Percentiles rank a stretch among this genome's conserved stretches.
phyloP scores from a whole-genome alignment of 2,888 invertebrate species.

The Odontocolon sp. region DNA sequence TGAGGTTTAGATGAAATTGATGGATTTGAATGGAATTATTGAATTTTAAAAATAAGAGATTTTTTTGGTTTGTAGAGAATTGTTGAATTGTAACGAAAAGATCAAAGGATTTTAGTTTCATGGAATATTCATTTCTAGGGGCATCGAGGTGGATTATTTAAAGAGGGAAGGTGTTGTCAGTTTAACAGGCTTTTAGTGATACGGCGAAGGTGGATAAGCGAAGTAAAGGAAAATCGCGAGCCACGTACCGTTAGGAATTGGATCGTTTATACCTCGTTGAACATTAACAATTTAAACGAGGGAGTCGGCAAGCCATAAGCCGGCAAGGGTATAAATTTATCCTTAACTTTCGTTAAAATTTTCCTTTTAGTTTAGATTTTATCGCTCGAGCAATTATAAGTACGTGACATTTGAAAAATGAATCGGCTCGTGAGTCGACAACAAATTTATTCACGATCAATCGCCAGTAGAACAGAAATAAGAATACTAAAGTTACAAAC shows the following conservation, averaged over 20 bases:
- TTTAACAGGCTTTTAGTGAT: neutral
- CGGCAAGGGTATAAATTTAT: constrained; percentile 9
- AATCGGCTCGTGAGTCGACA: constrained; percentile 27
- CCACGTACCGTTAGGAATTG: constrained; percentile 49
- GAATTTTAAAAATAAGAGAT: too few relatives aligned
- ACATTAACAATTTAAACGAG: constrained; percentile 40
- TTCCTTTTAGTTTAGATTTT: too few relatives aligned
- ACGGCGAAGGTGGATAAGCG: constrained; percentile 24
- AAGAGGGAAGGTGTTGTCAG: neutral
- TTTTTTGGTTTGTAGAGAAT: too few relatives aligned
- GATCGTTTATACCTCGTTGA: constrained; percentile 22
- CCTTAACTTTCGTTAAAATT: too few relatives aligned
- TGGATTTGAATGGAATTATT: too few relatives aligned
- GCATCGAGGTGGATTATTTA: neutral
- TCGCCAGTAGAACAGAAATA: neutral
- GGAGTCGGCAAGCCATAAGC: neutral
- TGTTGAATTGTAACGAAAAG: too few relatives aligned
- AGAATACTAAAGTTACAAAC: constrained; percentile 2
- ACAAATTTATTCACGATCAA: neutral
- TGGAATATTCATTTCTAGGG: neutral
- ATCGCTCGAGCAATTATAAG: neutral
- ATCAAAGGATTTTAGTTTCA: too few relatives aligned
- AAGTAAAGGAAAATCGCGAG: constrained; percentile 48
- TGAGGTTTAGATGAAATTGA: too few relatives aligned
- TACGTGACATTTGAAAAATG: neutral